These are phyloP conservation scores for Drosophila setifemur DNA, from an alignment of 1,140 invertebrate genomes.

Conservation along the genomic window DNA sequence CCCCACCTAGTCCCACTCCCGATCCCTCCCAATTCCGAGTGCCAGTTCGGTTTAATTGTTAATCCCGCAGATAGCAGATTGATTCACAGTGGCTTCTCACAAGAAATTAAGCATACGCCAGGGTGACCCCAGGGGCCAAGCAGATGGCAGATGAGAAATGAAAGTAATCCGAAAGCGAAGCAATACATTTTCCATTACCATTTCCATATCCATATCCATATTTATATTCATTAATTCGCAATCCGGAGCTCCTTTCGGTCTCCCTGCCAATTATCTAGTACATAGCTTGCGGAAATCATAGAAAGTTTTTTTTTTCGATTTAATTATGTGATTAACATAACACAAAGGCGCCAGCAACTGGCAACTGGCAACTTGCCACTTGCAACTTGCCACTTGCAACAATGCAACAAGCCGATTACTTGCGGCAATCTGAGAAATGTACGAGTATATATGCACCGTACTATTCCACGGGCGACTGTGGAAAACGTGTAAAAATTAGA, in stretches of 20 bases:
- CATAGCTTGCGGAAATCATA: constrained; percentile 62
- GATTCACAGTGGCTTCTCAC: no score
- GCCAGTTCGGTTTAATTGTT: no score
- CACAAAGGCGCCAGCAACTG: constrained; percentile 61
- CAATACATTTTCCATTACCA: constrained; percentile 1
- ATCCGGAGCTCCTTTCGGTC: constrained; percentile 23
- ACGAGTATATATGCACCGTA: no score
- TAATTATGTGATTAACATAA: constrained; percentile 79
- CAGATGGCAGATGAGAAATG: constrained; percentile 22
- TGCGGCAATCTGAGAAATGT: constrained; percentile 61
- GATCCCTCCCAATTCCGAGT: no score
- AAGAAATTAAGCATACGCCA: constrained; percentile 23
- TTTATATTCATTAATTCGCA: background rate
- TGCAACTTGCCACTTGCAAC: constrained; percentile 25
- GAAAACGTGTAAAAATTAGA: constrained; percentile 65
- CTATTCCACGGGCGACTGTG: constrained; percentile 12
- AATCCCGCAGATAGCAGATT: no score
- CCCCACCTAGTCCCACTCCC: no score
- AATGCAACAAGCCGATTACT: constrained; percentile 55
- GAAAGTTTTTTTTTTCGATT: constrained; percentile 77
- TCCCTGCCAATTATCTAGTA: constrained; percentile 7
- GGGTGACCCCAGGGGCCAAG: background rate
- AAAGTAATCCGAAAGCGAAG: constrained; percentile 7
- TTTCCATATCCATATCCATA: constrained; percentile 23
- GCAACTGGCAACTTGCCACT: constrained; percentile 1